Percentiles rank a stretch among this genome's conserved stretches.
Conservation (phyloP, 2,797 vertebrate species). For the Coreius guichenoti region DNA sequence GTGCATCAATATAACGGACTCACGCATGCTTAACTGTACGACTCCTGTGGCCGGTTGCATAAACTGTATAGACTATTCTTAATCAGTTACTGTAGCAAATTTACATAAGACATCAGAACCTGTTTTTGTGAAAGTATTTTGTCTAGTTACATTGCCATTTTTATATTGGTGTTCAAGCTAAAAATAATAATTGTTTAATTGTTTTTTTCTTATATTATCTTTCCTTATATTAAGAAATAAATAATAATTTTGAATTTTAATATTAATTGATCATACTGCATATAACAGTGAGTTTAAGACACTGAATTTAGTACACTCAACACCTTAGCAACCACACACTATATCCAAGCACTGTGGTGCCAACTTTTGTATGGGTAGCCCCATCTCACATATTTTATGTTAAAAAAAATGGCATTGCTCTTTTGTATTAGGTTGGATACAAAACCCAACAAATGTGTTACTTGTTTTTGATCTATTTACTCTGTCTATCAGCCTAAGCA, state of each 20-base stretch:
- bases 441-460: neutral
- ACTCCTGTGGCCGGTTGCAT: no score
- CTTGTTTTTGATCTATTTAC: neutral
- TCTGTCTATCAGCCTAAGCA: constrained; percentile 87
- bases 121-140: neutral
- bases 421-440: neutral
- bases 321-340: neutral
- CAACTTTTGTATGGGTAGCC: neutral
- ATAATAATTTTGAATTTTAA: neutral
- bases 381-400: neutral
- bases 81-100: no score
- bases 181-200: neutral
- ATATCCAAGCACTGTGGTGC: neutral
- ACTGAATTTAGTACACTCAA: neutral
- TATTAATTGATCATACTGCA: neutral
- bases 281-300: neutral
- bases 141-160: neutral
- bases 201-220: neutral
- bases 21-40: no score
- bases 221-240: neutral
- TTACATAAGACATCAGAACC: neutral
- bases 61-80: no score
- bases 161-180: neutral
- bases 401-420: neutral
- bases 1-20: no score